These are phyloP conservation scores for Phaedon cochleariae DNA, from an alignment of 2,888 invertebrate species.

Conservation along the genomic window DNA sequence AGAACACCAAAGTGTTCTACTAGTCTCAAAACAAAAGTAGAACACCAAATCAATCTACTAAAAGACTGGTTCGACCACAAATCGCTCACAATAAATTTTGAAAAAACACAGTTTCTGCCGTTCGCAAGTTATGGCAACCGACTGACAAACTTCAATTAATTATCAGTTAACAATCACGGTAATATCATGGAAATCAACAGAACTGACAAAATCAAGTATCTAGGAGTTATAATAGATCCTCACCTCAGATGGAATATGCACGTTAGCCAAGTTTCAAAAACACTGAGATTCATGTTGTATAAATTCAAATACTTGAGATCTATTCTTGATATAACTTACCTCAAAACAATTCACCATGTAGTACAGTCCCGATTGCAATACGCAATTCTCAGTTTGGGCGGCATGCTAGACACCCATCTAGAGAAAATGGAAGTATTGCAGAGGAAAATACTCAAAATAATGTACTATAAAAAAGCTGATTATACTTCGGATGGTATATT, in stretches of 20 bases:
- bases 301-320: background rate
- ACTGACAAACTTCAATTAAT: no score
- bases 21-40: background rate
- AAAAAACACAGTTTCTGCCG: no score
- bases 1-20: no score
- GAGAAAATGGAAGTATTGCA: no score
- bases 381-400: background rate
- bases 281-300: background rate
- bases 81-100: background rate
- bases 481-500: no score
- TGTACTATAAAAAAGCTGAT: no score
- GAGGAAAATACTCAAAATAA: no score
- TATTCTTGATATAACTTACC: background rate
- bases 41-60: background rate
- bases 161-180: no score
- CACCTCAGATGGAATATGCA: conserved; percentile 2
- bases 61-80: no score
- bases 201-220: no score
- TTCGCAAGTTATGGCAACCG: no score
- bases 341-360: background rate
- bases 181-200: background rate
- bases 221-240: background rate
- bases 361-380: background rate
- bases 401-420: background rate
- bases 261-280: background rate